Evolutionary conservation across 1,140 invertebrate genomes (phyloP), one percentile per base, ranked within the genome.

Genomic region (Radopholus similis): DNA sequence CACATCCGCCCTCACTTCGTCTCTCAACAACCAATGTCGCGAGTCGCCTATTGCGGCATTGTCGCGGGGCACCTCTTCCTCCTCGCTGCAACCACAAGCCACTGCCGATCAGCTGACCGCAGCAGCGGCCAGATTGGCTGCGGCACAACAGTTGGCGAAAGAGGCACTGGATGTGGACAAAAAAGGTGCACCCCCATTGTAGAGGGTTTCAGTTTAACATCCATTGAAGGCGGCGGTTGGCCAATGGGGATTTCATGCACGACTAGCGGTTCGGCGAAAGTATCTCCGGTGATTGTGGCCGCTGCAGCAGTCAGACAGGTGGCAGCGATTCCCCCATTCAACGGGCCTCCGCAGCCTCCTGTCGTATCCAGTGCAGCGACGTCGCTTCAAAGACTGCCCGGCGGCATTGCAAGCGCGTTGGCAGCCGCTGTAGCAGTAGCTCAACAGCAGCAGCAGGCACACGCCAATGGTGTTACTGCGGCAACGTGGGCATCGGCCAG

Each of bases 11-110:
- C 32, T 28, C 40, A 23, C 56, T 1, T 38, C 59, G 21, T 32
- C 47, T 21, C 23, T 51, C 11, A 42, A 13, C 40, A 23, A 23
- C 40, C 8, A 26, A 47, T 42, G 42, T n/a, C 37, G 40, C 37
- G 40, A 28, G 9, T 42, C 49, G 11, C 59, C 21, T 35, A 32
- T 62, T 28, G 26, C 56, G 32, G 32, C 59, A 21, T 28, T 62
- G 21, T 62, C 59, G 9, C 59, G 59, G 4, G 59, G 59, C 21
- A 49, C 40, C 2, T 62, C 59, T 3, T 62, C 59, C 32, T 21
- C 40, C 3, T 62, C 59, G 8, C 47, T 62, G 18, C 42, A 26
- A 2, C 23, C 37, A 15, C 59, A 42, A 30, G 49, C 34, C 42
- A 62, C 58, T 23, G 30, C 44, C 44, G 44, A 51, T 51, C 18